Conservation (phyloP, 2,113 vertebrate species). For the Epinephelus fuscoguttatus region DNA sequence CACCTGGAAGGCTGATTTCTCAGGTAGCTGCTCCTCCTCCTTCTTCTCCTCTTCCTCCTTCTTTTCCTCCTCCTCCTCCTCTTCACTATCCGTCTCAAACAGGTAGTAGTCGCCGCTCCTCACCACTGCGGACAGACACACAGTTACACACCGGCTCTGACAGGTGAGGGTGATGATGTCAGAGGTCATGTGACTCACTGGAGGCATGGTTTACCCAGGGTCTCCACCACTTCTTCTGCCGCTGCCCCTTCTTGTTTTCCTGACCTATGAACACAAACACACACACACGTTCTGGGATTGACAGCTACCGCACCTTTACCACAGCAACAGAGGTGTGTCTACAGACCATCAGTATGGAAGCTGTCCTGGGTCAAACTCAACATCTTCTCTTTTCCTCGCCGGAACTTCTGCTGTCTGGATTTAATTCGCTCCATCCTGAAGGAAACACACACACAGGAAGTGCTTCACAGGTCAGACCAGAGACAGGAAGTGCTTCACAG, state of each 20-base stretch:
- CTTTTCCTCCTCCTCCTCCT: conserved; percentile 78
- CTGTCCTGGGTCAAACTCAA: conserved; percentile 90
- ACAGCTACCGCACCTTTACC: background rate
- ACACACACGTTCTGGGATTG: background rate
- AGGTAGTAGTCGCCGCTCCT: conserved; percentile 98
- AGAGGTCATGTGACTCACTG: conserved; percentile 89
- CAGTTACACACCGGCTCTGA: background rate
- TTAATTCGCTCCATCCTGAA: conserved; percentile 97
- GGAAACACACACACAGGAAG: conserved; percentile 4
- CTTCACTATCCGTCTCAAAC: conserved; percentile 98
- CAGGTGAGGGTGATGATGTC: background rate
- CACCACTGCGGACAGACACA: conserved; percentile 87
- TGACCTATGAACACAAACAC: conserved; percentile 80
- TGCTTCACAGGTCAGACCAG: background rate
- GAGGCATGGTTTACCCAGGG: conserved; percentile 99
- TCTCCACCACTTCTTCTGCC: conserved; percentile 94
- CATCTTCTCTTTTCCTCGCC: conserved; percentile 95
- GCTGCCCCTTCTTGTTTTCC: conserved; percentile 91
- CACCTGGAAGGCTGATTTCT: conserved; percentile 95
- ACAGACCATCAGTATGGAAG: conserved; percentile 76
- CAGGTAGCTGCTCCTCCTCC: conserved; percentile 87
- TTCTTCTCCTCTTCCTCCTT: conserved; percentile 83
- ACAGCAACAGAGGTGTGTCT: background rate
- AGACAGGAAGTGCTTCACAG: background rate
- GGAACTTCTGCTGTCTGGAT: conserved; percentile 95